phyloP scores from a whole-genome alignment of 2,888 invertebrate genomes.

The Esperia sulphurella region DNA sequence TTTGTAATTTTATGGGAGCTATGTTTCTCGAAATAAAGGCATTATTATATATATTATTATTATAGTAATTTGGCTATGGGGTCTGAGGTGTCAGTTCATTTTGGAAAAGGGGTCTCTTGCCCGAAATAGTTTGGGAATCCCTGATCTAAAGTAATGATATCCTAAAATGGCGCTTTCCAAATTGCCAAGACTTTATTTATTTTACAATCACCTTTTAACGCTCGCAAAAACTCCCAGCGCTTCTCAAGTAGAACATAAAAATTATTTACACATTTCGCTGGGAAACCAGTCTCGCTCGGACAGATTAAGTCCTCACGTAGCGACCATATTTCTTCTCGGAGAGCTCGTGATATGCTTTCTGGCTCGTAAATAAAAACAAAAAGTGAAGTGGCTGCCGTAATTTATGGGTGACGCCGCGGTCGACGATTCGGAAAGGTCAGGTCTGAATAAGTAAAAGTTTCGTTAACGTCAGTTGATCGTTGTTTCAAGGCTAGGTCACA shows the following conservation, averaged over 20 bases:
- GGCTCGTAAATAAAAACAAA: slow-evolving; percentile 42
- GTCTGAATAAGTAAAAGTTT: not conserved
- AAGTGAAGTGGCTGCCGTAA: slow-evolving; percentile 1
- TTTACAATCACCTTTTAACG: not conserved
- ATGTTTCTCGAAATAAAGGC: too few relatives aligned
- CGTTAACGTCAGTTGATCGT: not conserved
- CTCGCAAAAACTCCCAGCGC: slow-evolving; percentile 3
- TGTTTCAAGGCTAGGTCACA: not conserved
- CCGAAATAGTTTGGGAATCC: too few relatives aligned
- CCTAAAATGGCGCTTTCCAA: not conserved
- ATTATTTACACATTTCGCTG: slow-evolving; percentile 44
- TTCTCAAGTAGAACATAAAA: slow-evolving; percentile 26
- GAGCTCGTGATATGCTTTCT: slow-evolving; percentile 29
- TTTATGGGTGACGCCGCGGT: slow-evolving; percentile 1
- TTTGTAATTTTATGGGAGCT: too few relatives aligned
- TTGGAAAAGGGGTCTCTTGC: too few relatives aligned
- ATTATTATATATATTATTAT: too few relatives aligned
- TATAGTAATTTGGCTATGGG: too few relatives aligned
- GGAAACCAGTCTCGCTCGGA: slow-evolving; percentile 23
- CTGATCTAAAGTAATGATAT: too few relatives aligned
- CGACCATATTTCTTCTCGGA: slow-evolving; percentile 44
- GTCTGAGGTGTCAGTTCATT: too few relatives aligned
- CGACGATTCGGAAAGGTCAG: slow-evolving; percentile 1
- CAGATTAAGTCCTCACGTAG: slow-evolving; percentile 62
- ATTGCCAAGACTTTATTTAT: not conserved